Evolutionary conservation across 2,113 vertebrate species (phyloP), one percentile per base, ranked within the genome.

Genomic region (Glareola pratincola): DNA sequence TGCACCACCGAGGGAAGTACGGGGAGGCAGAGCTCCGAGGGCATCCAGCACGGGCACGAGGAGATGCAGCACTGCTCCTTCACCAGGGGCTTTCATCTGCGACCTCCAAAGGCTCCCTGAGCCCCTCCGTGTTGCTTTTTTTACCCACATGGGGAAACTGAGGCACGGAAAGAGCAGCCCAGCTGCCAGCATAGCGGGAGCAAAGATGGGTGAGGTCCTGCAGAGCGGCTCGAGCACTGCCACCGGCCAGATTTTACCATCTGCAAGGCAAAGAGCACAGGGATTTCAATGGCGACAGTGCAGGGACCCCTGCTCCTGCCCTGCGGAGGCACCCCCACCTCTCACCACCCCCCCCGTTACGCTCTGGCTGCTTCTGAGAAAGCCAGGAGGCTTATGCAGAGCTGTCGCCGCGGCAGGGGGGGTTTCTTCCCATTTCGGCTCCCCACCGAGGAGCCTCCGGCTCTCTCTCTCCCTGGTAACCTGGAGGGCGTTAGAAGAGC

Each of bases 91-190:
- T 41, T 41, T 36, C 41, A 56, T 0, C 45, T 1, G 0, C 15
- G 36, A 14, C 59, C 53, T n/a, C 37, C 54, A 9, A 22, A 69
- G 14, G 39, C 51, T 82, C 71, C 50, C 12, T 0, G 8, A 66
- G n/a, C 62, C 12, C 29, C 27, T 41, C 20, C 0, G 0, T 3
- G 17, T 13, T 9, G 19, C 5, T 9, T 14, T 11, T 60, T 34
- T 54, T 1, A 68, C 34, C 39, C 10, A 2, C 23, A 5, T 22
- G 41, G 64, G 78, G 78, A 95, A 77, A 56, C 22, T 14, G 74
- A 88, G 74, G 82, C 74, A 85, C 0, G 0, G 68, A 48, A 64
- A 9, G 53, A 39, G 24, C 67, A 63, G n/a, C 37, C 23, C 45
- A 48, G 57, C 50, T 50, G 32, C 0, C 2, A 24, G 10, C 26